Evolutionary conservation across 2,888 invertebrate genomes (phyloP).

Genomic region (Eledone cirrhosa): DNA sequence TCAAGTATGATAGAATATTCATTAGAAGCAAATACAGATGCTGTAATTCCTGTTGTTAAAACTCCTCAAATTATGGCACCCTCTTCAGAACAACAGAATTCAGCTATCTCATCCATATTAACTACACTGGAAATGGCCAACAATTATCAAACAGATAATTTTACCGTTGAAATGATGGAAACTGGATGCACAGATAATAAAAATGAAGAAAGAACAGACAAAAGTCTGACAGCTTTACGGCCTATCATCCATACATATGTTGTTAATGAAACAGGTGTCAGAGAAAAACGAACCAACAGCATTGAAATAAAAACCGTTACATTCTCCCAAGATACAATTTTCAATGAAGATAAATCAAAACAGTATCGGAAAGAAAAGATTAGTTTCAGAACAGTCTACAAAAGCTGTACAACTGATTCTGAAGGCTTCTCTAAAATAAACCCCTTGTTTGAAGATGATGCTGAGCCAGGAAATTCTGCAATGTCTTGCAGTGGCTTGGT

Average conservation of each 20-base stretch:
- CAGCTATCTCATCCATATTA: no score
- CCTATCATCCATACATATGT: constrained; percentile 19
- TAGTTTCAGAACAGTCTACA: constrained; percentile 8
- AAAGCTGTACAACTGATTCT: neutral
- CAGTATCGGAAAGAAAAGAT: constrained; percentile 13
- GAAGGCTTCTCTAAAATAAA: constrained; percentile 9
- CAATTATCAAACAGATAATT: no score
- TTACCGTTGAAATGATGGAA: no score
- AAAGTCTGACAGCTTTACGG: neutral
- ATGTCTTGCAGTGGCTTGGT: no score
- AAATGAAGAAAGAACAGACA: no score
- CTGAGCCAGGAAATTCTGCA: constrained; percentile 1
- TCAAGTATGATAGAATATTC: no score
- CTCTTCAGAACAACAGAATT: no score
- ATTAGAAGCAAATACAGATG: no score
- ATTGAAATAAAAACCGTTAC: constrained; percentile 1
- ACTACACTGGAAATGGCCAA: no score
- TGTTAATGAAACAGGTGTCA: neutral
- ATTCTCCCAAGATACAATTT: constrained; percentile 22
- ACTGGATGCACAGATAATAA: no score
- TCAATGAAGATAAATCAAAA: constrained; percentile 26
- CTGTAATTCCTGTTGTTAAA: no score
- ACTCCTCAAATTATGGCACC: no score
- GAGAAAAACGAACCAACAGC: neutral
- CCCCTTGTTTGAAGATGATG: constrained; percentile 25